Conservation (phyloP, 2,888 invertebrate species). For the Ganaspis brasiliensis region DNA sequence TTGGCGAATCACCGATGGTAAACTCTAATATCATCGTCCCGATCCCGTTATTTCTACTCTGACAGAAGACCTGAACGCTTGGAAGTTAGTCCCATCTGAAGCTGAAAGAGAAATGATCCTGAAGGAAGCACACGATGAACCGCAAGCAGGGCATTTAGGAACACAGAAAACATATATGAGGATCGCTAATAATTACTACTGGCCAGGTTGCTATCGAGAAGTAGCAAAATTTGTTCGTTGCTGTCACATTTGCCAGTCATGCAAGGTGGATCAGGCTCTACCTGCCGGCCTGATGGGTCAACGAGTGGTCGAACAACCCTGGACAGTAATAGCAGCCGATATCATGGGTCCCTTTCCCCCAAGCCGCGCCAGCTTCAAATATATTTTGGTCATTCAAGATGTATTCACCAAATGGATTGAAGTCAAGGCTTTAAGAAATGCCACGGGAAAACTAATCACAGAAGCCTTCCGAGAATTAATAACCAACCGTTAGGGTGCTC, state of each 20-base stretch:
- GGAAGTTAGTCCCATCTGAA: too few relatives aligned
- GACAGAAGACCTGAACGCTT: too few relatives aligned
- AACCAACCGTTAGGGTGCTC: slow-evolving; percentile 45
- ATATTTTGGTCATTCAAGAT: slow-evolving; percentile 62
- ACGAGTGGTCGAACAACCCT: slow-evolving; percentile 48
- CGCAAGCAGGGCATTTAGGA: too few relatives aligned
- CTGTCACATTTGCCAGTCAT: slow-evolving; percentile 55
- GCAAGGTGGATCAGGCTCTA: slow-evolving; percentile 47
- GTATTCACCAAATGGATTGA: slow-evolving; percentile 55
- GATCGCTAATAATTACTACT: slow-evolving; percentile 48
- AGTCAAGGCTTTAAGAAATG: slow-evolving; percentile 22
- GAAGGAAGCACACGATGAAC: too few relatives aligned
- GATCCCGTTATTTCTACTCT: too few relatives aligned
- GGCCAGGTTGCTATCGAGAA: slow-evolving; percentile 62
- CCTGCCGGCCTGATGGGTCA: slow-evolving; percentile 48
- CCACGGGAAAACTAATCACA: slow-evolving; percentile 41
- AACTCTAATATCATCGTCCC: too few relatives aligned
- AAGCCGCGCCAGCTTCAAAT: slow-evolving; percentile 58
- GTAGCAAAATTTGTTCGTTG: slow-evolving; percentile 51
- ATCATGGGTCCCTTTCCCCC: slow-evolving; percentile 55
- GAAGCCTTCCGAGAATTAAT: slow-evolving; percentile 39
- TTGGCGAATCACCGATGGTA: too few relatives aligned
- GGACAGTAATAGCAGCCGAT: slow-evolving; percentile 49
- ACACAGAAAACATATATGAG: too few relatives aligned
- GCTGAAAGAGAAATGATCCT: too few relatives aligned